Conservation (phyloP, 2,888 invertebrate species). For the Drosophila pseudotakahashii region DNA sequence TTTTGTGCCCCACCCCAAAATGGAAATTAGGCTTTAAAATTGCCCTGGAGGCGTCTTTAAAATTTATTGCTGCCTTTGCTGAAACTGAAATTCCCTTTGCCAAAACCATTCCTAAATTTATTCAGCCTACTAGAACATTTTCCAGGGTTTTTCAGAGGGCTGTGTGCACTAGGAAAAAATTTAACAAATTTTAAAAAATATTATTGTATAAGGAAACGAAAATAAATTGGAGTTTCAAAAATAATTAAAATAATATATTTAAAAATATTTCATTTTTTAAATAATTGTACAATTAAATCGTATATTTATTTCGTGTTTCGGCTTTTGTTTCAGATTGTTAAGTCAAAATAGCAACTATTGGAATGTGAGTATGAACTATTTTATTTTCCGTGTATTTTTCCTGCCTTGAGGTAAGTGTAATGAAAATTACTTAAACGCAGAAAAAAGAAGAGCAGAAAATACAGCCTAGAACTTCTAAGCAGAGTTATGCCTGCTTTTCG, state of each 20-base stretch:
- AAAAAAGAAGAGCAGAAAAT: constrained; percentile 16
- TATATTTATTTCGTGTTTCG: too few species aligned
- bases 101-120: constrained; percentile 25
- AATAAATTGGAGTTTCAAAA: too few species aligned
- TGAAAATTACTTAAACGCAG: constrained; percentile 69
- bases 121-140: constrained; percentile 22
- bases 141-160: background rate
- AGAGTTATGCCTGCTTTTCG: constrained; percentile 49
- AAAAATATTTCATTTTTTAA: too few species aligned
- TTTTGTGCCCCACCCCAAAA: constrained; percentile 7
- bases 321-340: too few species aligned
- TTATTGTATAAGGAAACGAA: too few species aligned
- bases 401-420: constrained; percentile 48
- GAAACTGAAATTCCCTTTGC: constrained; percentile 22
- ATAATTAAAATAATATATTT: too few species aligned
- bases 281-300: too few species aligned
- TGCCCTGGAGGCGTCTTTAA: constrained; percentile 62
- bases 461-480: constrained; percentile 67
- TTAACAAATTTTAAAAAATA: too few species aligned
- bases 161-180: constrained; percentile 6
- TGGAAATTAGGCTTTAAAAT: constrained; percentile 53
- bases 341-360: too few species aligned
- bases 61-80: constrained; percentile 66
- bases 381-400: background rate
- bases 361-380: too few species aligned